Base-by-base conservation (phyloP, 2,113 vertebrate species). In the Hipposideros armiger region DNA sequence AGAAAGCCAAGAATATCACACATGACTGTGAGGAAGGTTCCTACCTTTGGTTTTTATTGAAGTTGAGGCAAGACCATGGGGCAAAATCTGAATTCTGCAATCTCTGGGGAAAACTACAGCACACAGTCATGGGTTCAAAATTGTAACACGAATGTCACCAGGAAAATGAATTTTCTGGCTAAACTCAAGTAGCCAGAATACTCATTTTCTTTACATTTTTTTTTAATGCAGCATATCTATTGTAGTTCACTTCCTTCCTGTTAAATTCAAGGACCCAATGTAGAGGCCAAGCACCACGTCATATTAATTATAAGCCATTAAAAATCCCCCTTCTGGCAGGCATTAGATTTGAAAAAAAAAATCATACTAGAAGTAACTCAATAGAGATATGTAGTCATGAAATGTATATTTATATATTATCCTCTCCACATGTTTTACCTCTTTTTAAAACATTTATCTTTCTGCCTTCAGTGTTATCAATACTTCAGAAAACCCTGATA, bases 221-320 rank as follows among this genome's bases (percentile, higher is more conserved):
- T 74, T 97, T 50, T 67, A 83, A 91, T 83, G 96, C 47, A 77
- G 60, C 89, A 97, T 92, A 96, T 97, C 69, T 95, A 36, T 36
- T 36, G 36, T 36, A 98, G 94, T 96, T 95, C 80, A 95, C 82
- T 62, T 60, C 73, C 58, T 77, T 24, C 36, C 93, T 82, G 64
- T 96, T 91, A 97, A 97, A 98, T 82, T 94, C 74, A 70, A 96
- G 74, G 95, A 89, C 30, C 78, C 54, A 90, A 84, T 60, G 82
- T 88, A 28, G 73, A 85, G 95, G 92, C 86, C 92, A 97, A 98
- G 97, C 91, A 97, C 19, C 84, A 97, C 52, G 93, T 91, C 96
- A 95, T 95, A 92, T 94, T 87, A 98, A 98, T 98, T 98, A 97
- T 97, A 98, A 72, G 3, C 3, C 98, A 97, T 96, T 97, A 98